Percentiles rank a stretch among this genome's conserved stretches.
Evolutionary conservation across 2,797 vertebrate genomes (phyloP).

Genomic region (Mus minutoides): DNA sequence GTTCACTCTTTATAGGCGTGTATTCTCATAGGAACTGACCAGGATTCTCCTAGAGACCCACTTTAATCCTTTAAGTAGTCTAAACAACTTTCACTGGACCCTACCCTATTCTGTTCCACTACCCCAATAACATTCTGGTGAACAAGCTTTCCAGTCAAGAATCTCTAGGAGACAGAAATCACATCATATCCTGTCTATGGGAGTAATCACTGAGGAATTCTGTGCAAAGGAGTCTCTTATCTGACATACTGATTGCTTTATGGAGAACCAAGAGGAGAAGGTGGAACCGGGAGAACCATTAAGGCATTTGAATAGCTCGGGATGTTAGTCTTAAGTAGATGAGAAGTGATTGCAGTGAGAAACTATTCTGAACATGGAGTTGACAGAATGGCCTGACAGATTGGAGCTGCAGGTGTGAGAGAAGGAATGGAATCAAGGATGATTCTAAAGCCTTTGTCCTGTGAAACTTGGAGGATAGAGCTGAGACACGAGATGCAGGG

Average conservation of each 20-base stretch:
- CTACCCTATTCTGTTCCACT: background rate
- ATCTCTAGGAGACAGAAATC: background rate
- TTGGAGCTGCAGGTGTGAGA: background rate
- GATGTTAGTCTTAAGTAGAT: background rate
- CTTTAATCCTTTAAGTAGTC: background rate
- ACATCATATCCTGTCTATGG: background rate
- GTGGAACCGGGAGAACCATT: background rate
- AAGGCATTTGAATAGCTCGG: background rate
- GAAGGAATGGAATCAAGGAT: constrained; percentile 10
- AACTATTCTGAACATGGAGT: background rate
- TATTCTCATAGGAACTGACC: background rate
- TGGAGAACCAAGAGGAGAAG: background rate
- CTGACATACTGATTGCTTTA: background rate
- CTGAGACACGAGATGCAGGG: background rate
- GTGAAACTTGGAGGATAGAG: background rate
- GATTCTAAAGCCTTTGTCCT: background rate
- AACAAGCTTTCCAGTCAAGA: background rate
- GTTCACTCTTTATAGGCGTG: too few species aligned
- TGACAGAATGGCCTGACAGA: background rate
- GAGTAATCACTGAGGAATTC: background rate
- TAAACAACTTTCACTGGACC: background rate
- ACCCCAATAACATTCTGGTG: background rate
- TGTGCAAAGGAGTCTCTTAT: background rate
- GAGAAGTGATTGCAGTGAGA: background rate
- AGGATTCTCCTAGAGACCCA: background rate